Evolutionary conservation across 2,113 vertebrate species (phyloP).

Genomic region (Myanophis thanlyinensis): DNA sequence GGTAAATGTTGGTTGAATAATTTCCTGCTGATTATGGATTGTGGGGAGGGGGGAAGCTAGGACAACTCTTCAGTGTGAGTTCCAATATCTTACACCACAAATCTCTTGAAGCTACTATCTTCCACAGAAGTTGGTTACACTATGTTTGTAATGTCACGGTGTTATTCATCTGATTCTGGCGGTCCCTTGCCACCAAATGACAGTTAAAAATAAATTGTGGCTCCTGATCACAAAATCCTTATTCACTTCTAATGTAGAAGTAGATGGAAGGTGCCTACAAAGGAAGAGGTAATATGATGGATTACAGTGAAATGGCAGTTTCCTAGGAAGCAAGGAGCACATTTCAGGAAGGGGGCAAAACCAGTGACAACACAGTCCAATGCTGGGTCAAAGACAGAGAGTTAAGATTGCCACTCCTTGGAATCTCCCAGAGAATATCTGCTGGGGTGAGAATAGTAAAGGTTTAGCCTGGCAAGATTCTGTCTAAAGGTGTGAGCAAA

Average conservation of each 20-base stretch:
- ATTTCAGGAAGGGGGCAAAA: background rate
- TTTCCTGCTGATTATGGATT: background rate
- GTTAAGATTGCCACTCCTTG: background rate
- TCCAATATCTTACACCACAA: background rate
- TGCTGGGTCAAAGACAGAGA: background rate
- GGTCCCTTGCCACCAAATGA: background rate
- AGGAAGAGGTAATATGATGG: background rate
- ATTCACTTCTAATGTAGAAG: background rate
- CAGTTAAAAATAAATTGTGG: background rate
- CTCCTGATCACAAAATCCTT: background rate
- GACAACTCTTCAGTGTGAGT: background rate
- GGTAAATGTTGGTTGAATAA: background rate
- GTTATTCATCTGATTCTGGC: background rate
- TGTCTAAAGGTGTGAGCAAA: background rate
- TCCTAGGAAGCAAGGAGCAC: background rate
- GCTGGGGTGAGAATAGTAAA: background rate
- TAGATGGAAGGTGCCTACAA: background rate
- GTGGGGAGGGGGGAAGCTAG: rapidly evolving
- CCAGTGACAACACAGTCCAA: background rate
- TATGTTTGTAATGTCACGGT: background rate
- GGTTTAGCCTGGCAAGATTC: background rate
- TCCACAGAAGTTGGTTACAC: background rate
- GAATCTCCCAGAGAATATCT: background rate
- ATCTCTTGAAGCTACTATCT: background rate
- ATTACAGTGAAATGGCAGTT: background rate